Evolutionary conservation across 2,888 invertebrate species (phyloP), one percentile per base, ranked within the genome.

Genomic region (Eupithecia vulgata): DNA sequence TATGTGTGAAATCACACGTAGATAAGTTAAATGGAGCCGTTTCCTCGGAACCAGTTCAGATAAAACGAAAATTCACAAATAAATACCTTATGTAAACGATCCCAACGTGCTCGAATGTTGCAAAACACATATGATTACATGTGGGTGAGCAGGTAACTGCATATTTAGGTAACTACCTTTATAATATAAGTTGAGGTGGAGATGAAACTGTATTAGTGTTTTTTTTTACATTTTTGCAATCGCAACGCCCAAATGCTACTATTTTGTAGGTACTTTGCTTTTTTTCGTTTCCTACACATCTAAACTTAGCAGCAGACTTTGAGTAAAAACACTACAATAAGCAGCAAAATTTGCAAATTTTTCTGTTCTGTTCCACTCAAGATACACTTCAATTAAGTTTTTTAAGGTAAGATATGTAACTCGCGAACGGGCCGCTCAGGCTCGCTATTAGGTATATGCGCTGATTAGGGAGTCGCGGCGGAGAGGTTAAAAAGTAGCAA

Each of bases 1-100:
- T n/a, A 64, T 70, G 72, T 70, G 70, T 70, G 62, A 64, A 72
- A 72, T 68, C 61, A 67, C 65, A 68, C 66, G 62, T 52, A 70
- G 72, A 72, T 72, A 72, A 48, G 68, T 67, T 70, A 68, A 76
- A 72, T 71, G 70, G 70, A 40, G 67, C 72, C 72, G 76, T 76
- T 76, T 21, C 65, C 70, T 15, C 67, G 68, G 70, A 74, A 72
- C 72, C 72, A 76, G 68, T 57, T 52, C 61, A 67, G 74, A 76
- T 76, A 76, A 75, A 70, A 71, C 62, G 68, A 68, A 72, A 73
- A 67, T 67, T 69, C 40, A 25, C 67, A 68, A 71, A 69, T 70
- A 68, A 72, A 69, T 65, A 65, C 65, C 40, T 42, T 70, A 75
- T 71, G 71, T 68, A 73, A 72, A 75, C 64, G 67, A 68, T 68